Conservation (phyloP, 92 coral and sea anemone genomes). For the Parazoanthus darwini region DNA sequence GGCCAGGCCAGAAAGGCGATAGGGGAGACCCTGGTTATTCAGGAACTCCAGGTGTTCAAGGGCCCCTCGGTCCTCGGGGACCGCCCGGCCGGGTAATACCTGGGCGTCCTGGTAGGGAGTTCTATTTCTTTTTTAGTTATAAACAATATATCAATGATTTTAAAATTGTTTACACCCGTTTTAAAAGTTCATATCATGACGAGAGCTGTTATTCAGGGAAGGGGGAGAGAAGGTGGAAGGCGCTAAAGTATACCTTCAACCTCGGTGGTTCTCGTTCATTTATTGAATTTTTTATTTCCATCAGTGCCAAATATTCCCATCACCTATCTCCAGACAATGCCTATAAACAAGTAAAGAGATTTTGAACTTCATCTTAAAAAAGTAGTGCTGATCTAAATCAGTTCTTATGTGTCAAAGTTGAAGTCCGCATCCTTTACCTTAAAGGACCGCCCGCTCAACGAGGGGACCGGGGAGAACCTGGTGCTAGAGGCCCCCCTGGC, state of each 20-base stretch:
- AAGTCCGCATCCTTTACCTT: neutral
- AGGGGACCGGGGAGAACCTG: conserved; percentile 40
- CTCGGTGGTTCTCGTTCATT: too few relatives aligned
- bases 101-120: conserved; percentile 31
- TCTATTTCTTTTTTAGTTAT: neutral
- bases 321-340: too few relatives aligned
- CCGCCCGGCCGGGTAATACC: conserved; percentile 25
- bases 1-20: conserved; percentile 45
- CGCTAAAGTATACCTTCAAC: too few relatives aligned
- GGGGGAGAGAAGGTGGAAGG: too few relatives aligned
- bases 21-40: conserved; percentile 50
- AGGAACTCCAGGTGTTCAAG: conserved; percentile 52
- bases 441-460: conserved; percentile 15
- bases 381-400: too few relatives aligned
- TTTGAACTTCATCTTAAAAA: too few relatives aligned
- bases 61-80: conserved; percentile 41
- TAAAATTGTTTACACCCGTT: neutral
- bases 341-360: too few relatives aligned
- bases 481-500: conserved; percentile 57
- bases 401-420: too few relatives aligned
- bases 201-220: too few relatives aligned
- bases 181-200: too few relatives aligned
- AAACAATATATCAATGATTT: neutral
- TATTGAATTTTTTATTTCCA: neutral
- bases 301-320: too few relatives aligned